Evolutionary conservation across 2,888 invertebrate species (phyloP).

Genomic region (Scotopteryx bipunctaria): DNA sequence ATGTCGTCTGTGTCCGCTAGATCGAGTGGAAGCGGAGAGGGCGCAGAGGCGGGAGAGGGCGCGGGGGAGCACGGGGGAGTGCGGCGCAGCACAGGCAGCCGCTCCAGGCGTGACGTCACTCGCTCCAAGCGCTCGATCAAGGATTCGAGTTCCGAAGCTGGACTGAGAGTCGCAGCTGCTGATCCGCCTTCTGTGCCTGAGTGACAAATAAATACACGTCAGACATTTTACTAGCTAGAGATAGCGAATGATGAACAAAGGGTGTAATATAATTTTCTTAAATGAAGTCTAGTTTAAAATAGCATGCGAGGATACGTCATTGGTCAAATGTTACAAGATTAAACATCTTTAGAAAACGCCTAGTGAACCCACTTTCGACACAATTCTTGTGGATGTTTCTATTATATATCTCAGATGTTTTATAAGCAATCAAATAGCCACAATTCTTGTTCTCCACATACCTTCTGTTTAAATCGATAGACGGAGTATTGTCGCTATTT

Average conservation of each 20-base stretch:
- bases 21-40: conserved; percentile 48
- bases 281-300: too few relatives aligned
- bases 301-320: too few relatives aligned
- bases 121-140: conserved; percentile 89
- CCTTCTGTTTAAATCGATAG: background rate
- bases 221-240: background rate
- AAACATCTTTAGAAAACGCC: too few relatives aligned
- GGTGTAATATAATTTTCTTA: too few relatives aligned
- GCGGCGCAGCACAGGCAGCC: conserved; percentile 66
- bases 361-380: too few relatives aligned
- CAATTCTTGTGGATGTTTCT: too few relatives aligned
- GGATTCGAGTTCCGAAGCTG: conserved; percentile 85
- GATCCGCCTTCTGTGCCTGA: conserved; percentile 78
- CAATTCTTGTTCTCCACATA: too few relatives aligned
- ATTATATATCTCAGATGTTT: background rate
- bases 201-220: conserved; percentile 6
- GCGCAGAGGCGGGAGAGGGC: conserved; percentile 53
- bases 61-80: conserved; percentile 60
- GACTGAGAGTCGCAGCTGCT: conserved; percentile 62
- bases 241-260: background rate
- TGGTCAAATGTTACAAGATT: too few relatives aligned
- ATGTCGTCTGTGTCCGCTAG: conserved; percentile 74
- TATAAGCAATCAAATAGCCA: too few relatives aligned
- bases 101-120: conserved; percentile 88
- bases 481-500: background rate